A percentile compares a stretch with the other conserved stretches of the same genome.
phyloP scores from a whole-genome alignment of 1,140 invertebrate genomes.

The Coptotermes formosanus region DNA sequence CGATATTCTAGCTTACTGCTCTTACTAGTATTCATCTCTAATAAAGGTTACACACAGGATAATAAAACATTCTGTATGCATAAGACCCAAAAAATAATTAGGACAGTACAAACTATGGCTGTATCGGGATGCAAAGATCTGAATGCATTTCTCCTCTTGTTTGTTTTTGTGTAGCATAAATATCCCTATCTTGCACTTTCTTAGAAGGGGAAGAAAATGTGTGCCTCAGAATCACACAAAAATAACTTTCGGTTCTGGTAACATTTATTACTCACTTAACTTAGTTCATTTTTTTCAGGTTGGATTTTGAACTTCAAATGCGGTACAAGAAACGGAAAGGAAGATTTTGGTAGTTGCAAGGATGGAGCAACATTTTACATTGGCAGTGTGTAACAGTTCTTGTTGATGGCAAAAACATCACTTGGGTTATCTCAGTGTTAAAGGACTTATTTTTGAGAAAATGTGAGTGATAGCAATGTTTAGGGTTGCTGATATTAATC shows the following conservation, averaged over 20 bases:
- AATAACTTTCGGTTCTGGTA: not conserved
- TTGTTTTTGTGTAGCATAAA: not conserved
- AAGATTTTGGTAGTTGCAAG: not conserved
- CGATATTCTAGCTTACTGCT: too few relatives aligned
- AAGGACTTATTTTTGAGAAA: not conserved
- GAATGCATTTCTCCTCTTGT: not conserved
- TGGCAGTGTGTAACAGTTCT: not conserved
- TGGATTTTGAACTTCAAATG: conserved; percentile 16
- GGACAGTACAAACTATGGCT: too few relatives aligned
- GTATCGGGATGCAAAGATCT: too few relatives aligned
- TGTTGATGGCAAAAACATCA: not conserved
- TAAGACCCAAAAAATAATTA: too few relatives aligned
- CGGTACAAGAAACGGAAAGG: not conserved
- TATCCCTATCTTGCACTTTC: not conserved
- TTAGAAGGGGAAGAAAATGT: not conserved
- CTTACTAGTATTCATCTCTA: not conserved
- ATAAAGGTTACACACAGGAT: not conserved
- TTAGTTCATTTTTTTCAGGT: not conserved
- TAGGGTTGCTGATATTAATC: not conserved
- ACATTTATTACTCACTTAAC: not conserved
- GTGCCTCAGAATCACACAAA: not conserved
- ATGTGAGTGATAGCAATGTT: not conserved
- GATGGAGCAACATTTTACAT: not conserved
- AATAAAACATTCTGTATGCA: too few relatives aligned
- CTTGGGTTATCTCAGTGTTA: not conserved